phyloP scores from a whole-genome alignment of 2,113 vertebrate genomes.

The Pterocles burchelli region DNA sequence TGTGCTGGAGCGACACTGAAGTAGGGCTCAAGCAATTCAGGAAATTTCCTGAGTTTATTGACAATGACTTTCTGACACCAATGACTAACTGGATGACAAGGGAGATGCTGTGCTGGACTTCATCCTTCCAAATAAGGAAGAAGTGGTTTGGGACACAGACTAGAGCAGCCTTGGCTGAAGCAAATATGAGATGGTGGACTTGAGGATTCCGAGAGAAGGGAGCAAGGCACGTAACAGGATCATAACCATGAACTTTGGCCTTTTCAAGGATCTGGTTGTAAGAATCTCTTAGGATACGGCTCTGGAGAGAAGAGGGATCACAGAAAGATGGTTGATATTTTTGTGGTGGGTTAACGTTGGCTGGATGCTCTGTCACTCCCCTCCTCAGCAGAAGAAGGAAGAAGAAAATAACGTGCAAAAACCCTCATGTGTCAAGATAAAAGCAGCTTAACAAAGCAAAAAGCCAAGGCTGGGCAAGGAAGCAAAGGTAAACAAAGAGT shows the following conservation, averaged over 20 bases:
- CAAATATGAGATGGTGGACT: background rate
- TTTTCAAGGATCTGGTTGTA: background rate
- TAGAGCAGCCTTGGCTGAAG: background rate
- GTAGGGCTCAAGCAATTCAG: background rate
- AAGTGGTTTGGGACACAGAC: background rate
- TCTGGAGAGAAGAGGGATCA: background rate
- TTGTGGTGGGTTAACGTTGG: no score
- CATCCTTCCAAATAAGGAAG: background rate
- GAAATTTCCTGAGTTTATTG: background rate
- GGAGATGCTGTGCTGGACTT: background rate
- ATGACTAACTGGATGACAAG: background rate
- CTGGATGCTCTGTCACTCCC: no score
- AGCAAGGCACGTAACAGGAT: background rate
- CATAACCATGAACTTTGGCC: background rate
- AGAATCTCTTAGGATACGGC: background rate
- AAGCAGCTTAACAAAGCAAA: no score
- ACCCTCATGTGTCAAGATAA: no score
- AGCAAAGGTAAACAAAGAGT: no score
- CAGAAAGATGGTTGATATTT: background rate
- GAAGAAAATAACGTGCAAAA: no score
- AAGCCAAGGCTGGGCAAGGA: no score
- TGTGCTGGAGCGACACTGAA: background rate
- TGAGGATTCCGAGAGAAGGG: background rate
- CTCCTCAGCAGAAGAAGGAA: no score
- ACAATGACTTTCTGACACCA: accelerated